A percentile compares a stretch with the other conserved stretches of the same genome.
phyloP scores from a whole-genome alignment of 2,888 invertebrate genomes.

The Caradrina clavipalpis region DNA sequence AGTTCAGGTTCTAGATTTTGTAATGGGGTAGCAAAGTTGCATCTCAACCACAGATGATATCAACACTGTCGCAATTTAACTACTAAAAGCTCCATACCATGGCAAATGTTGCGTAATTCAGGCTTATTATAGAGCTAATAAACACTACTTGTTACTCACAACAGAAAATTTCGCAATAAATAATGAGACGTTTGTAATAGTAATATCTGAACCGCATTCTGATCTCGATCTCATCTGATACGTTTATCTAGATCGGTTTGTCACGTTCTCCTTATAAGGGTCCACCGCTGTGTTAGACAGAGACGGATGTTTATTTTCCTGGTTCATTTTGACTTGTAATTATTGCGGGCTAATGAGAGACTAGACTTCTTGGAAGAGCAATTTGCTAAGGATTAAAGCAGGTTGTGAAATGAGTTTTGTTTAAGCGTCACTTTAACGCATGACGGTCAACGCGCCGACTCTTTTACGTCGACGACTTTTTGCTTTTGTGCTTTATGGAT shows the following conservation, averaged over 20 bases:
- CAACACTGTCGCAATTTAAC: slow-evolving; percentile 62
- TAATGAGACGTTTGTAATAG: slow-evolving; percentile 82
- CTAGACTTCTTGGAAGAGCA: slow-evolving; percentile 76
- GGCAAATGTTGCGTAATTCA: slow-evolving; percentile 57
- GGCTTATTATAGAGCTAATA: slow-evolving; percentile 68
- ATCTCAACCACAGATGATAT: slow-evolving; percentile 47
- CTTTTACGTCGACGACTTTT: slow-evolving; percentile 50
- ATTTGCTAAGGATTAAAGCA: slow-evolving; percentile 73
- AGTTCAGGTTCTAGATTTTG: slow-evolving; percentile 5
- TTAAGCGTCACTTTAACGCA: slow-evolving; percentile 44
- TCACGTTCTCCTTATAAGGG: slow-evolving; percentile 75
- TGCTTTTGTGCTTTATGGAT: slow-evolving; percentile 53
- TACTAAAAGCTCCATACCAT: slow-evolving; percentile 58
- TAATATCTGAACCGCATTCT: slow-evolving; percentile 80
- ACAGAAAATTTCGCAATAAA: slow-evolving; percentile 78
- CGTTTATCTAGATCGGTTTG: slow-evolving; percentile 82
- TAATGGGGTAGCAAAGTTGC: slow-evolving; percentile 24
- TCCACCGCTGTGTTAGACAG: slow-evolving; percentile 67
- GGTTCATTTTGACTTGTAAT: slow-evolving; percentile 80
- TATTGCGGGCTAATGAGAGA: slow-evolving; percentile 80
- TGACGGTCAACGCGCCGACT: slow-evolving; percentile 49
- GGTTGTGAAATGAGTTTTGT: slow-evolving; percentile 68
- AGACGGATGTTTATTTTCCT: slow-evolving; percentile 74
- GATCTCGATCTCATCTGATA: slow-evolving; percentile 85
- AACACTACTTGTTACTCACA: slow-evolving; percentile 71